phyloP scores from a whole-genome alignment of 2,797 vertebrate species.

The Todus mexicanus region DNA sequence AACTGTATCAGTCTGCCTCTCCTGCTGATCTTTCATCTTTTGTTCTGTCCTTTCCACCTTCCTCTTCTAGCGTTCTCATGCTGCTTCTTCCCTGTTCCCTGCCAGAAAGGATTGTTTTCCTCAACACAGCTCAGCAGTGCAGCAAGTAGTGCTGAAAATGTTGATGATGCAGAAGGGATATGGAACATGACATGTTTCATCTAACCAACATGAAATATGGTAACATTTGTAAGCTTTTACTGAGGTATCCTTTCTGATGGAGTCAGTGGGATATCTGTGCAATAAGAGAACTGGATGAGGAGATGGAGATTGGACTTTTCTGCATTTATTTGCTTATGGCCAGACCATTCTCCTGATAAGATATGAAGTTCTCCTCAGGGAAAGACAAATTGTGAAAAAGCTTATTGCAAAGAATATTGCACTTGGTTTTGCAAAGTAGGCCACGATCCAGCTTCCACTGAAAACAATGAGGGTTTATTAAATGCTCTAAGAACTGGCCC shows the following conservation, averaged over 20 bases:
- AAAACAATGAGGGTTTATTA: background rate
- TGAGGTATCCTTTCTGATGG: background rate
- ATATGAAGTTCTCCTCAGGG: background rate
- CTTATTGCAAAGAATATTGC: background rate
- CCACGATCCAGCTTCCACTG: background rate
- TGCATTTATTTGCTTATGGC: background rate
- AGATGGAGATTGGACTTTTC: background rate
- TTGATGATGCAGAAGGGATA: background rate
- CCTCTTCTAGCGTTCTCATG: background rate
- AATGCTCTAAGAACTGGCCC: background rate
- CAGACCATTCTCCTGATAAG: background rate
- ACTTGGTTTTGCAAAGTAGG: background rate
- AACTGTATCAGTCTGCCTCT: accelerated
- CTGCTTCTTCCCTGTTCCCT: background rate
- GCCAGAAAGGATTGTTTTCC: background rate
- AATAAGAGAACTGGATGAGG: background rate
- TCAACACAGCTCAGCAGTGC: background rate
- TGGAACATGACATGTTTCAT: background rate
- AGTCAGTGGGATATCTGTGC: background rate
- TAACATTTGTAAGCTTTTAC: background rate
- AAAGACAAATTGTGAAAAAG: background rate
- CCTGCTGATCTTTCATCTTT: background rate
- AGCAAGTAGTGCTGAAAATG: background rate
- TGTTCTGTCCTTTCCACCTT: background rate
- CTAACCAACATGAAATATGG: background rate